These are phyloP conservation scores for Meda fulgida DNA, from an alignment of 2,797 vertebrate species.

Conservation along the genomic window DNA sequence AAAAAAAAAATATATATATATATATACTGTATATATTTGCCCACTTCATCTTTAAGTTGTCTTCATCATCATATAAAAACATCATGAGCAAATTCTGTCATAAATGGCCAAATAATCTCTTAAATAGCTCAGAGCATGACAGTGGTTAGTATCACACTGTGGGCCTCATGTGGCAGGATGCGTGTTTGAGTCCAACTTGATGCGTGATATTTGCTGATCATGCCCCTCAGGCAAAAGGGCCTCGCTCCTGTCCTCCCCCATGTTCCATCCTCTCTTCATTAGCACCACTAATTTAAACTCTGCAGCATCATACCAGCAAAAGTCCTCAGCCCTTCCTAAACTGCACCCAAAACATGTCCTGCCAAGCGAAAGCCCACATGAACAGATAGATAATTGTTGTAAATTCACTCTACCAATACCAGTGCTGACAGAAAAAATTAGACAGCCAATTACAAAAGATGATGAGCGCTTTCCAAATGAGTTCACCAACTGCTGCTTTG, in stretches of 20 bases:
- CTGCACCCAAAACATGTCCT: not conserved
- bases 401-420: conserved; percentile 55
- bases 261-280: not conserved
- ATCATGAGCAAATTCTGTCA: not conserved
- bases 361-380: conserved; percentile 48
- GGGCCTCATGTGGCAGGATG: not conserved
- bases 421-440: conserved; percentile 63
- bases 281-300: not conserved
- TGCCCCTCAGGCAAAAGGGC: not conserved
- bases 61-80: not conserved
- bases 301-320: not conserved
- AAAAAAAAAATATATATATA: too few species aligned
- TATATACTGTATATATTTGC: too few species aligned
- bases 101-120: not conserved
- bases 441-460: conserved; percentile 64
- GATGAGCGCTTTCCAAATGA: conserved; percentile 59
- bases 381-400: conserved; percentile 56
- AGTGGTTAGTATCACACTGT: not conserved
- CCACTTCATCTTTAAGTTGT: not conserved
- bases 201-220: not conserved
- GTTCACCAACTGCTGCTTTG: conserved; percentile 50
- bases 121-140: not conserved
- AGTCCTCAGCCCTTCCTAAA: not conserved
- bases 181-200: not conserved
- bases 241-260: not conserved